Evolutionary conservation across 2,888 invertebrate species (phyloP).

Genomic region (Plebejus argus): DNA sequence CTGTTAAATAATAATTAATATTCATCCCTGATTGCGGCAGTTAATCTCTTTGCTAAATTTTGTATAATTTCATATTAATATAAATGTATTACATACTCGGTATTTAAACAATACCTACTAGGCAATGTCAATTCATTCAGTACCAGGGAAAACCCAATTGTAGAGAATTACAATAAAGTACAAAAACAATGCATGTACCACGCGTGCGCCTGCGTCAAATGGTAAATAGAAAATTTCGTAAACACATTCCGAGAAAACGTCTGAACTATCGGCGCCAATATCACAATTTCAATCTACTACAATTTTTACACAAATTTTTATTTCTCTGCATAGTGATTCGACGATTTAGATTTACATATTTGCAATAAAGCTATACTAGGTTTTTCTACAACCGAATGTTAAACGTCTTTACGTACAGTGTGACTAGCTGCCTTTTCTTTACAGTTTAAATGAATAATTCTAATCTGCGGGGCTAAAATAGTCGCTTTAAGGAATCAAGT

Average conservation of each 20-base stretch:
- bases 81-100: neutral
- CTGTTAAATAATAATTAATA: too few relatives aligned
- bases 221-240: conserved; percentile 20
- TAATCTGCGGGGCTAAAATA: too few relatives aligned
- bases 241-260: conserved; percentile 18
- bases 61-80: neutral
- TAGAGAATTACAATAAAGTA: neutral
- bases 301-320: neutral
- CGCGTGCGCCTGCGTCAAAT: conserved; percentile 10
- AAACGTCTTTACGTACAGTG: too few relatives aligned
- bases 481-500: too few relatives aligned
- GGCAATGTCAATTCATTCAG: neutral
- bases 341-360: neutral
- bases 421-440: too few relatives aligned
- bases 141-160: neutral
- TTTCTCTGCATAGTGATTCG: neutral
- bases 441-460: too few relatives aligned
- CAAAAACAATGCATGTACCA: conserved; percentile 22
- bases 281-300: neutral
- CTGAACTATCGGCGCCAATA: conserved; percentile 2
- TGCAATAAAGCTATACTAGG: too few relatives aligned
- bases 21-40: too few relatives aligned
- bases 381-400: too few relatives aligned
- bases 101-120: neutral
- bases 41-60: too few relatives aligned